Base-by-base conservation (phyloP, 1,140 invertebrate species). In the Drosophila takahashii region DNA sequence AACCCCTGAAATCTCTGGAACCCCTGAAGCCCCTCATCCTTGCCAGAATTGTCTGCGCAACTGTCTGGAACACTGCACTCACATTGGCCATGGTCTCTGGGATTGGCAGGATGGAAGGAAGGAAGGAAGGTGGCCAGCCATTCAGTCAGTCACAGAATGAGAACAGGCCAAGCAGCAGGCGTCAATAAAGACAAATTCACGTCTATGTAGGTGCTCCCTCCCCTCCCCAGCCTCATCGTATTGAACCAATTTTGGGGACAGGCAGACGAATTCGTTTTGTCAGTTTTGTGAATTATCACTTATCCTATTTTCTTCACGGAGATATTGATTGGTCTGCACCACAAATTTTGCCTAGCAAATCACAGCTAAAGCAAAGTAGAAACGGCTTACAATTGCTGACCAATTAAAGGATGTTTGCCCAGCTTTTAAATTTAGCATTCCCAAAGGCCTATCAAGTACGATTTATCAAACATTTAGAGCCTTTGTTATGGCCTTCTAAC, bases 51-150 rank as follows among this genome's bases (percentile, higher is more conserved):
- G 65, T 52, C 42, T 62, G 59, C 67, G 73, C 81, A 86, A 69
- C 81, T 74, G 81, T 62, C 67, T 81, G 81, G 81, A 86, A 84
- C 77, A 76, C 60, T 84, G 81, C 81, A 84, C 77, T 86, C 58
- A 56, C 59, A 85, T 73, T 80, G 80, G 77, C 65, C 76, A 66
- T 67, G 74, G 41, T 36, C 52, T 73, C 26, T 60, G 29, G 42
- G 18, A 59, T 29, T 50, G 65, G 41, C 44, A 42, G 15, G 29
- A 32, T 32, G 29, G 42, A 29, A 18, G 41, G 34, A 26, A 41
- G 37, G 26, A 39, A 36, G 41, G 39, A 42, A 60, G 75, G 36
- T 48, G 37, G 60, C 60, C 42, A 70, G 64, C n/a, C 54, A 65
- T 34, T 27, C 29, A 64, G 51, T 45, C 41, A 39, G 29, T 18